Conservation (phyloP, 2,113 vertebrate genomes). For the Centropus bengalensis region DNA sequence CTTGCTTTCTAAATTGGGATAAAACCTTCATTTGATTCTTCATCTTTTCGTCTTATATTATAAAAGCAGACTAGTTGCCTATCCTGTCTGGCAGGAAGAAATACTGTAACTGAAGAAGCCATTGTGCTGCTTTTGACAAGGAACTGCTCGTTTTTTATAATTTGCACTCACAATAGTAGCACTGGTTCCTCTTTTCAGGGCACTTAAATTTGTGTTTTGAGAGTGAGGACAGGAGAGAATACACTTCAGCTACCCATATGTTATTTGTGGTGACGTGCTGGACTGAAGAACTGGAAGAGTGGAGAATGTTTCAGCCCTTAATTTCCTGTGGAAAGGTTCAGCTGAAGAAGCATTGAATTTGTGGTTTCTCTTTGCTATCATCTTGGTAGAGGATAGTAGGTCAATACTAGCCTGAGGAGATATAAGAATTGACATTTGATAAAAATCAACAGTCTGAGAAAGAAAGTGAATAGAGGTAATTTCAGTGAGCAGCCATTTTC, state of each 20-base stretch:
- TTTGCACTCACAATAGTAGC: not conserved
- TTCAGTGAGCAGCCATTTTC: not conserved
- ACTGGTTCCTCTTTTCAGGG: not conserved
- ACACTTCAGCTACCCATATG: not conserved
- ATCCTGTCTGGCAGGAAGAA: not conserved
- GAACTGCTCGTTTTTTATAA: not conserved
- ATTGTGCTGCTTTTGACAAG: not conserved
- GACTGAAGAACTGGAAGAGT: not conserved
- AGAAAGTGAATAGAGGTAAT: not conserved
- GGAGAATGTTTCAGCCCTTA: not conserved
- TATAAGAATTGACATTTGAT: not conserved
- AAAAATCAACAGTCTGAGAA: not conserved
- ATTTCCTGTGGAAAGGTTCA: slow-evolving; percentile 44
- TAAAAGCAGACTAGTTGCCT: not conserved
- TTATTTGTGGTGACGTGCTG: not conserved
- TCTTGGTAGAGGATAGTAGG: not conserved
- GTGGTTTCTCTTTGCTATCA: slow-evolving; percentile 8
- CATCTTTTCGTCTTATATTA: not conserved
- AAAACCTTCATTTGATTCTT: not conserved
- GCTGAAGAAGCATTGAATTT: not conserved
- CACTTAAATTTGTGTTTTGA: not conserved
- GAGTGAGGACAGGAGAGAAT: not conserved
- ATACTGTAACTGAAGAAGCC: not conserved
- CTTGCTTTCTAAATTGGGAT: not conserved
- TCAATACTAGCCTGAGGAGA: not conserved